Percentiles rank a stretch among this genome's conserved stretches.
Evolutionary conservation across 2,797 vertebrate species (phyloP).

Genomic region (Threskiornis aethiopicus): DNA sequence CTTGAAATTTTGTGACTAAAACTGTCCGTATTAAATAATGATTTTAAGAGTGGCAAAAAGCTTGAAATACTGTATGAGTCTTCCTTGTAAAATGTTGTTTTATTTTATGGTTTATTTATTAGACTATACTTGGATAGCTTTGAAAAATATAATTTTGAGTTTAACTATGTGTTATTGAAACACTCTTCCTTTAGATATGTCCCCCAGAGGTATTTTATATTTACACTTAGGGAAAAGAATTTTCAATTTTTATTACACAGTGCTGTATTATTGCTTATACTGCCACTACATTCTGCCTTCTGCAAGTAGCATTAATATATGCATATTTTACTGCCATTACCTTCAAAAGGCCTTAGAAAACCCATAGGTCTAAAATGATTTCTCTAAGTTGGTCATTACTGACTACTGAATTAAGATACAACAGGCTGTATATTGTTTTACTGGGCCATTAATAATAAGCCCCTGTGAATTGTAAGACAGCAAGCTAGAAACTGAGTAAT

Average conservation of each 20-base stretch:
- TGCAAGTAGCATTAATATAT: constrained; percentile 65
- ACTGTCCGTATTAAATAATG: constrained; percentile 72
- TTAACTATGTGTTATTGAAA: constrained; percentile 70
- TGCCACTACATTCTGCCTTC: constrained; percentile 61
- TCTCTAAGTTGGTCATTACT: constrained; percentile 59
- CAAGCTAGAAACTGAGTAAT: constrained; percentile 21
- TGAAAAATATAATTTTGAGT: constrained; percentile 72
- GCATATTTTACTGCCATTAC: constrained; percentile 66
- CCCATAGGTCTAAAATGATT: constrained; percentile 53
- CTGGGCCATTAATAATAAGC: constrained; percentile 66
- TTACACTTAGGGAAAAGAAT: constrained; percentile 65
- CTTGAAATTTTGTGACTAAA: constrained; percentile 75
- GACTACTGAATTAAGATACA: constrained; percentile 65
- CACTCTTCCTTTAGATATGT: constrained; percentile 64
- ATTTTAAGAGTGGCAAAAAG: constrained; percentile 69
- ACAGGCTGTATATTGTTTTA: constrained; percentile 70
- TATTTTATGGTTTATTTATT: constrained; percentile 77
- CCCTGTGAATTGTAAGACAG: constrained; percentile 50
- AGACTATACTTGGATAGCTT: constrained; percentile 54
- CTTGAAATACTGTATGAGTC: constrained; percentile 63
- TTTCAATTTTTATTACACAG: constrained; percentile 64
- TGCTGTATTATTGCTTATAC: constrained; percentile 57
- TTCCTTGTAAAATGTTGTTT: constrained; percentile 68
- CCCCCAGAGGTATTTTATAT: constrained; percentile 71
- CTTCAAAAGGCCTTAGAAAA: constrained; percentile 67